Evolutionary conservation across 1,140 invertebrate species (phyloP).

Genomic region (Drosophila obscura): DNA sequence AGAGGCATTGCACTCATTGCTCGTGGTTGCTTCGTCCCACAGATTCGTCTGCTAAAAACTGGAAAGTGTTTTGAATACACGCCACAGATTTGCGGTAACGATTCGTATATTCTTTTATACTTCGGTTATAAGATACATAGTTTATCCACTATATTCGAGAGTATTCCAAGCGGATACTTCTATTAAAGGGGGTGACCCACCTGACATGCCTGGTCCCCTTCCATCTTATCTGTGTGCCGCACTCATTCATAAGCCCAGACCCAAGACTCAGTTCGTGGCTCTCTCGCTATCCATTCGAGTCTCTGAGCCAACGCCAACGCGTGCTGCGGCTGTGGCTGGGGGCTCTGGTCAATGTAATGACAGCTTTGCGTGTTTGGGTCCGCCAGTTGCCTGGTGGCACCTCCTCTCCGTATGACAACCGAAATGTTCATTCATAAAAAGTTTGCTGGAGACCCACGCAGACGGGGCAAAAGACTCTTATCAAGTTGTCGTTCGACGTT

Average conservation of each 20-base stretch:
- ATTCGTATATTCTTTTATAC: no score
- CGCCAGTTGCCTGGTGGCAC: conserved; percentile 33
- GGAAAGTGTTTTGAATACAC: conserved; percentile 61
- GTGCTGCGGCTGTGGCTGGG: conserved; percentile 26
- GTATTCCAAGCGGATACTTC: background rate
- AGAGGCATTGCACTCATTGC: conserved; percentile 39
- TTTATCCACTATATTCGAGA: no score
- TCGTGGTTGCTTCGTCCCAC: conserved; percentile 47
- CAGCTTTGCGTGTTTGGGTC: conserved; percentile 65
- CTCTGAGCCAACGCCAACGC: conserved; percentile 49
- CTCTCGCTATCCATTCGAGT: conserved; percentile 1
- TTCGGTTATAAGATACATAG: no score
- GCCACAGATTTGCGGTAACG: conserved; percentile 1
- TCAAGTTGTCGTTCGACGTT: conserved; percentile 56
- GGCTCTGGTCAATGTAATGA: conserved; percentile 68
- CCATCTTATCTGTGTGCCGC: background rate
- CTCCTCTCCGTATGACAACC: conserved; percentile 14
- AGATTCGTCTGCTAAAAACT: conserved; percentile 52
- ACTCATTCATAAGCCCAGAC: conserved; percentile 46
- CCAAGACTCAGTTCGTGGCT: conserved; percentile 19
- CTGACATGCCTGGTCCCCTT: background rate
- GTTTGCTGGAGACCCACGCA: conserved; percentile 60
- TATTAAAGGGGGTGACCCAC: background rate
- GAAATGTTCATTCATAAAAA: conserved; percentile 70
- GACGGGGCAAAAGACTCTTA: conserved; percentile 59